A percentile compares a stretch with the other conserved stretches of the same genome.
Conservation (phyloP, 2,113 vertebrate genomes). For the Oncorhynchus keta region DNA sequence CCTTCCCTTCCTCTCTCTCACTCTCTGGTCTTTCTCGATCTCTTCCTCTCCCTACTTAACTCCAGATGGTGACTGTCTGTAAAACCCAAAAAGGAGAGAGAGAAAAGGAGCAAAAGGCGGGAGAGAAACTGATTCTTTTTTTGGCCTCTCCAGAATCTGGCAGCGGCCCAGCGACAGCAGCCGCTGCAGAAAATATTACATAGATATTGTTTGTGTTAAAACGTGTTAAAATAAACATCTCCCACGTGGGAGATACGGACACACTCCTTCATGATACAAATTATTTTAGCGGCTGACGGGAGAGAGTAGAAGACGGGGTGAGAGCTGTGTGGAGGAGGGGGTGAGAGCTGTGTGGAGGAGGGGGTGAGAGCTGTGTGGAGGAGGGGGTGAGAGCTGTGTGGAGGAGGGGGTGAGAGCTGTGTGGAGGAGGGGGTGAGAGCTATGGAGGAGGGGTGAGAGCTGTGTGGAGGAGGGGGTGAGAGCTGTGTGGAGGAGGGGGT, state of each 20-base stretch:
- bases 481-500: too few relatives aligned
- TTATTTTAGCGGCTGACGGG: conserved; percentile 42
- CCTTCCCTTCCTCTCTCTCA: too few relatives aligned
- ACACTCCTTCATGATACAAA: conserved; percentile 49
- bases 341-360: too few relatives aligned
- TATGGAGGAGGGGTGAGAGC: too few relatives aligned
- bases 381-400: too few relatives aligned
- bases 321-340: neutral
- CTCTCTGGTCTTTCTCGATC: neutral
- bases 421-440: too few relatives aligned
- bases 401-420: too few relatives aligned
- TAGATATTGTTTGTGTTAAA: conserved; percentile 58
- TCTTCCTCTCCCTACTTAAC: neutral
- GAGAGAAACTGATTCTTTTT: too few relatives aligned
- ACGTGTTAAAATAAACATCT: conserved; percentile 60
- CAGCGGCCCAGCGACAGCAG: conserved; percentile 47
- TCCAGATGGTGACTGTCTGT: conserved; percentile 59
- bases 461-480: too few relatives aligned
- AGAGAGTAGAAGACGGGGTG: neutral
- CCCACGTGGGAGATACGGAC: conserved; percentile 42
- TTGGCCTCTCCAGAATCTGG: conserved; percentile 32
- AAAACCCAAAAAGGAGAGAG: neutral
- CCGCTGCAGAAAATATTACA: conserved; percentile 56
- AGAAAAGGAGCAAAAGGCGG: too few relatives aligned
- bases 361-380: too few relatives aligned